Conservation (phyloP, 2,113 vertebrate species). For the Nyctereutes procyonoides region DNA sequence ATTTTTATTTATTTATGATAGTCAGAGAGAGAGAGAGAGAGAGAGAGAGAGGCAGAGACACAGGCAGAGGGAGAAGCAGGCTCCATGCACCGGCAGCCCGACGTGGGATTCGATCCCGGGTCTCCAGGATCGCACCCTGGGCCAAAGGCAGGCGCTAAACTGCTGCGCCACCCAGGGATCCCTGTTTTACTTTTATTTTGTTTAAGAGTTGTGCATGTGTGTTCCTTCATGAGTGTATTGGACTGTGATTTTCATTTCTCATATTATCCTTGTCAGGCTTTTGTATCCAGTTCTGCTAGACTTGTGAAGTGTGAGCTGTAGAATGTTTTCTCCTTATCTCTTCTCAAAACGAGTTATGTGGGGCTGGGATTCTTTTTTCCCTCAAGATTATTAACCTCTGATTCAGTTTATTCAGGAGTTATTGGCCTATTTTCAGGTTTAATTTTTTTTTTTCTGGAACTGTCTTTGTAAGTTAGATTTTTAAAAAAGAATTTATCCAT, state of each 20-base stretch:
- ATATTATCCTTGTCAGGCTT: background rate
- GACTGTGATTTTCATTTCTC: background rate
- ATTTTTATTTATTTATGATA: too few species aligned
- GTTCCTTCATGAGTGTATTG: background rate
- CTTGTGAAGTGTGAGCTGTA: background rate
- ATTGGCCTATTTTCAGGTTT: background rate
- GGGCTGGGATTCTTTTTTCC: background rate
- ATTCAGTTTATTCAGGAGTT: background rate
- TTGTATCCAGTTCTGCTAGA: background rate
- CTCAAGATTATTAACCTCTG: background rate
- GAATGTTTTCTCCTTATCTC: background rate
- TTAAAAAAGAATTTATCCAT: background rate
- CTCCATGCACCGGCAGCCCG: too few species aligned
- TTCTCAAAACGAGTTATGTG: background rate
- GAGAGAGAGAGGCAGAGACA: too few species aligned
- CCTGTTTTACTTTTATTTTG: conserved; percentile 32
- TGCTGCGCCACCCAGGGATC: too few species aligned
- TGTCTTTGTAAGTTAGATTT: background rate
- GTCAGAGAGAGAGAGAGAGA: too few species aligned
- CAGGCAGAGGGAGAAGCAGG: too few species aligned
- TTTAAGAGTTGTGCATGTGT: background rate
- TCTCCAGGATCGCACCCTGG: too few species aligned
- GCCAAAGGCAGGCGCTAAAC: too few species aligned
- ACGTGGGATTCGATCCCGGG: too few species aligned
- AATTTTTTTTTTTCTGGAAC: conserved; percentile 13